Base-by-base conservation (phyloP, 1,140 invertebrate species). In the Brachystomella parvula region DNA sequence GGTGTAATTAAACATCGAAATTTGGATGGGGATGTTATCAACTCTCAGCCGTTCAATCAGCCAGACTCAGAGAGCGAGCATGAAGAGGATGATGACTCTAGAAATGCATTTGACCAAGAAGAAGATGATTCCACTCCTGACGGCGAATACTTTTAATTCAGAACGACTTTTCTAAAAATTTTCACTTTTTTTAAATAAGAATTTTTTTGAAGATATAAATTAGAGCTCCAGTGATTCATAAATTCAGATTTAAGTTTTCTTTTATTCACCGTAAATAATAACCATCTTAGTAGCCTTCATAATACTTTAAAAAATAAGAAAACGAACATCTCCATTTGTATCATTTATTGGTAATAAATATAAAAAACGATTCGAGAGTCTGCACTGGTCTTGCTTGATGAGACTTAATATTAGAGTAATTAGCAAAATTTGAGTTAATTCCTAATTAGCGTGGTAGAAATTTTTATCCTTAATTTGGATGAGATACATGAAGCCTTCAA, bases 21-120 rank as follows among this genome's bases (percentile, higher is more conserved):
- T 63, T 47, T 73, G 12, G 64, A 73, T 57, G 71, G 71, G 21
- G 56, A 70, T 28, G 33, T 35, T 1, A 66, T 72, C 26, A 63
- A 68, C 59, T 72, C 71, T 26, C 71, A 72, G 61, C 60, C 61
- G 21, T 58, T 61, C 44, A 21, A 33, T 1, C 28, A 57, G n/a
- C 63, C 53, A 3, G 53, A 44, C n/a, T 24, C n/a, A 3, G 29
- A 63, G 30, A 62, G 60, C 17, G 61, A 64, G 12, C 19, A 28
- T 9, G 47, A n/a, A n/a, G 12, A 53, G 49, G 49, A 19, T 15
- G 49, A 24, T 17, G 49, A 9, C 12, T 24, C 24, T 15, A 53
- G 15, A 44, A 12, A 9, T 44, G 9, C n/a, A 44, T 44, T 44
- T n/a, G 39, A n/a, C 9, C n/a, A 44, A n/a, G n/a, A 44, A 12